Percentiles rank a stretch among this genome's conserved stretches.
phyloP scores from a whole-genome alignment of 2,888 invertebrate species.

The Phaedon cochleariae region DNA sequence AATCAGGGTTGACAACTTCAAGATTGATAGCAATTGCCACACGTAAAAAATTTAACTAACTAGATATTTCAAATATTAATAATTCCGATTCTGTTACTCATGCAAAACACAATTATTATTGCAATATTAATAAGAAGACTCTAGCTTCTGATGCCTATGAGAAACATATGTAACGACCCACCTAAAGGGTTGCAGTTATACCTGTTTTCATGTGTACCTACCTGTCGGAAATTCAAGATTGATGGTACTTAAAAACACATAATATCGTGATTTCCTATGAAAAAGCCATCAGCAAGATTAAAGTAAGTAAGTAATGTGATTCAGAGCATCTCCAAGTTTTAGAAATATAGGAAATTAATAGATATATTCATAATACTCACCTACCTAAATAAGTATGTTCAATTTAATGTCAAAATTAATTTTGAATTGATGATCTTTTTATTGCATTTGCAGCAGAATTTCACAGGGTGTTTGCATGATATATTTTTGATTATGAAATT shows the following conservation, averaged over 20 bases:
- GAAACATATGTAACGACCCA: too few species aligned
- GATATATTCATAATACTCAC: too few species aligned
- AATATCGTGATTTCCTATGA: background rate
- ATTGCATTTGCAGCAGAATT: too few species aligned
- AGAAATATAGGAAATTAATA: too few species aligned
- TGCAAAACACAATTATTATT: background rate
- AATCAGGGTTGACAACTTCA: slow-evolving; percentile 34
- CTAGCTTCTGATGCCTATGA: too few species aligned
- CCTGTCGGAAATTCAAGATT: background rate
- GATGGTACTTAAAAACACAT: background rate
- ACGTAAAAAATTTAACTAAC: background rate
- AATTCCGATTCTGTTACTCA: background rate
- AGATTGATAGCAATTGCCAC: too few species aligned
- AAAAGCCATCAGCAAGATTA: background rate
- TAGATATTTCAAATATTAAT: background rate
- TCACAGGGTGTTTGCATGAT: too few species aligned
- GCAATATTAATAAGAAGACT: background rate
- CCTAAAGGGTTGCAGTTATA: too few species aligned
- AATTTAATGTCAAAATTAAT: too few species aligned
- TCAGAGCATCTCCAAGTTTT: background rate
- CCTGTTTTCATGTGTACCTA: background rate
- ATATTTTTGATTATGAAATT: too few species aligned
- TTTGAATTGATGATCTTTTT: too few species aligned
- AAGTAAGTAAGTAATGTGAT: background rate
- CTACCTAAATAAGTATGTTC: too few species aligned